A percentile compares a stretch with the other conserved stretches of the same genome.
These are phyloP conservation scores for Ceuthmochares aereus DNA, from an alignment of 2,113 vertebrate species.

Conservation along the genomic window DNA sequence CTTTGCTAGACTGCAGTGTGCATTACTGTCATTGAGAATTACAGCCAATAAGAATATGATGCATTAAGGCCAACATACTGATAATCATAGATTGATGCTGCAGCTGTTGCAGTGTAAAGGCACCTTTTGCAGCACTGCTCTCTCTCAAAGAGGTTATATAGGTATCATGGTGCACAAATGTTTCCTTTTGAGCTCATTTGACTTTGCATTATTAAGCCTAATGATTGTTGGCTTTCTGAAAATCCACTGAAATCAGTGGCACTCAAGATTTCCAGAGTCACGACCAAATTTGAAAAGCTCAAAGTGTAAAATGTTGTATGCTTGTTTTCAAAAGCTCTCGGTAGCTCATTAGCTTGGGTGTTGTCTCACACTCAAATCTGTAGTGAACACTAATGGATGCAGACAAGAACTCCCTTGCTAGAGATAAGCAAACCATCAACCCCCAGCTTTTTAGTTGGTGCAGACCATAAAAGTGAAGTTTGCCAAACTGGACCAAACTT, in stretches of 20 bases:
- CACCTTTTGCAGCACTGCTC: neutral
- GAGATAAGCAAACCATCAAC: neutral
- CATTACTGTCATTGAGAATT: neutral
- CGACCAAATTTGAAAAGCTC: neutral
- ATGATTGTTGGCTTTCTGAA: neutral
- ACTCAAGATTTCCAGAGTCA: neutral
- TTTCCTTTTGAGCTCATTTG: neutral
- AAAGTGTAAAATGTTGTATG: neutral
- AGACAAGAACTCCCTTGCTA: neutral
- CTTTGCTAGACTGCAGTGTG: neutral
- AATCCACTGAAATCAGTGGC: neutral
- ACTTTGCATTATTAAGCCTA: neutral
- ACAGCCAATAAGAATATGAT: neutral
- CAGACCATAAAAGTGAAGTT: neutral
- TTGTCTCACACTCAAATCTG: neutral
- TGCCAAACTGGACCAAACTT: neutral
- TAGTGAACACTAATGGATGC: neutral
- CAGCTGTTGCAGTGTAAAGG: neutral
- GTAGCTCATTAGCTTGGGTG: neutral
- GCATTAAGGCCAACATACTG: neutral
- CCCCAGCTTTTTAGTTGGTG: neutral
- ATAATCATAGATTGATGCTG: neutral
- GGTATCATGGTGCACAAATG: neutral
- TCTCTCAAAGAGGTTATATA: neutral
- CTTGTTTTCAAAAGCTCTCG: neutral